Evolutionary conservation across 2,113 vertebrate species (phyloP), one percentile per base, ranked within the genome.

Genomic region (Hypomesus transpacificus): DNA sequence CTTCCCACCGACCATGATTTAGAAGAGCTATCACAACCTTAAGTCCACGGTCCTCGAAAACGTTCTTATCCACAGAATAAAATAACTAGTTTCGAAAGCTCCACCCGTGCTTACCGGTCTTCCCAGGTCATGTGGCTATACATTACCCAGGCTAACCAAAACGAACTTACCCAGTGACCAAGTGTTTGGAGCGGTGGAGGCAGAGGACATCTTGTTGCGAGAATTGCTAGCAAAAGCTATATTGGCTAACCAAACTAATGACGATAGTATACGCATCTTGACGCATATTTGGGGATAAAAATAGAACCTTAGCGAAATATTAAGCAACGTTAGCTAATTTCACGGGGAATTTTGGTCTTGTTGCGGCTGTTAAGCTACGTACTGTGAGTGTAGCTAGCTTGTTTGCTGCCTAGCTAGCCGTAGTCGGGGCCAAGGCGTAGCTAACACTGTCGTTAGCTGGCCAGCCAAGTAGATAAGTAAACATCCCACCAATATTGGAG

Each of bases 361-460:
- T 59, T 13, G n/a, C 11, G n/a, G 59, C 21, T 14, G 59, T 17
- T 31, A 14, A 61, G 22, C 13, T 17, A 61, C n/a, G 59, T 59
- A 46, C 39, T 46, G 39, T 46, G 39, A 46, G 39, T 46, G 39
- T 11, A 61, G 67, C 76, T 71, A 65, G 76, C 64, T n/a, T 14
- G 80, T 79, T 84, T 81, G 78, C 77, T 34, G 71, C 78, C 71
- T 82, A 83, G 76, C 78, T 64, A 14, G 26, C 60, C 21, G 6
- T 26, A 62, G 26, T 34, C 26, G 60, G 60, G 60, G 11, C 53
- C 16, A 18, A 56, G 53, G 53, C 60, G 60, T 74, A 22, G 11
- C 7, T 63, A 34, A 31, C 60, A 18, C 9, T 34, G 24, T 3
- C 14, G 22, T 56, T 18, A 14, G 64, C 71, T 62, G 24, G 24